A percentile compares a stretch with the other conserved stretches of the same genome.
phyloP scores from a whole-genome alignment of 2,797 vertebrate genomes.

The Alcedo quadribrachys region DNA sequence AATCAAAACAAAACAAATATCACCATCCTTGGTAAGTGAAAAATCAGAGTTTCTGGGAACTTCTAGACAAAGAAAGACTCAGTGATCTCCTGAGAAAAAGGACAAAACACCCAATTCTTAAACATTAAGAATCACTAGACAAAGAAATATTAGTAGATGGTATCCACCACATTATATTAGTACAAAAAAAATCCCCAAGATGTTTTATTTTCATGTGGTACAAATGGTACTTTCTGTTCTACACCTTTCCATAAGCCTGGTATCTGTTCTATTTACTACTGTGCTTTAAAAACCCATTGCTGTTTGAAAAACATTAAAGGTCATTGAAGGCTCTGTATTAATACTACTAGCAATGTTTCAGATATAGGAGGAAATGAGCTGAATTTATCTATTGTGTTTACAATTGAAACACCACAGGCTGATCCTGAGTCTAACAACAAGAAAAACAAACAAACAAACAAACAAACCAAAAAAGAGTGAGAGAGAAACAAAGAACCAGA shows the following conservation, averaged over 20 bases:
- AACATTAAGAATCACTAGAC: not conserved
- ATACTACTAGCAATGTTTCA: not conserved
- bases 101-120: not conserved
- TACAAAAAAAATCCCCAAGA: accelerated
- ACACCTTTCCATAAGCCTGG: not conserved
- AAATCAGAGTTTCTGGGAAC: not conserved
- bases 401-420: not conserved
- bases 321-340: not conserved
- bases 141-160: not conserved
- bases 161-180: not conserved
- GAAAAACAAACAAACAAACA: not conserved
- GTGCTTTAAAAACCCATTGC: not conserved
- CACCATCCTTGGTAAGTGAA: not conserved
- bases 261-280: not conserved
- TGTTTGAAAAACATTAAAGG: not conserved
- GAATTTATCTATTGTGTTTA: not conserved
- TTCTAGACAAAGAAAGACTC: not conserved
- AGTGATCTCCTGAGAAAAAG: not conserved
- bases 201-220: not conserved
- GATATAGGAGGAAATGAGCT: not conserved
- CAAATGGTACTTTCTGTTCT: not conserved
- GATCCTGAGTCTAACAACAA: not conserved
- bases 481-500: not conserved
- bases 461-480: not conserved
- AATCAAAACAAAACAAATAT: not conserved